Percentiles rank a stretch among this genome's conserved stretches.
phyloP scores from a whole-genome alignment of 1,140 invertebrate species.

The Achroia grisella region DNA sequence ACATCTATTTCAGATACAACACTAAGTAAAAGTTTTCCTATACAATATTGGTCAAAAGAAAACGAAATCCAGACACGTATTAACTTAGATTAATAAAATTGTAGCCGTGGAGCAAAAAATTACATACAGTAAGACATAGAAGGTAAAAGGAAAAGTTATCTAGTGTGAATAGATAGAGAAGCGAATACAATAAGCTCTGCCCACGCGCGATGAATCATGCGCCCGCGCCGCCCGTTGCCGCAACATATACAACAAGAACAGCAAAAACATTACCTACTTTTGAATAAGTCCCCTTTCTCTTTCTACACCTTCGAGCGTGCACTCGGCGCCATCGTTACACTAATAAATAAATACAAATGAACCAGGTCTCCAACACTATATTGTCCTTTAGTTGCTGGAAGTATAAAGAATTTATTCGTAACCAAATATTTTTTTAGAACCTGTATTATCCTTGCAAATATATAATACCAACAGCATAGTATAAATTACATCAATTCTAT shows the following conservation, averaged over 20 bases:
- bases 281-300: slow-evolving; percentile 72
- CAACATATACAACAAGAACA: slow-evolving; percentile 30
- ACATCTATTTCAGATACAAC: no score
- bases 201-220: slow-evolving; percentile 65
- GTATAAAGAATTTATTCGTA: no score
- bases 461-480: no score
- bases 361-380: slow-evolving; percentile 3
- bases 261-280: slow-evolving; percentile 73
- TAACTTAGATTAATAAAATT: slow-evolving; percentile 2
- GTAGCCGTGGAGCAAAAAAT: slow-evolving; percentile 6
- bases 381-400: no score
- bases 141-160: slow-evolving; percentile 45
- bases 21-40: no score
- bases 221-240: slow-evolving; percentile 31
- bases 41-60: slow-evolving; percentile 5
- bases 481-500: no score
- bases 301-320: slow-evolving; percentile 57
- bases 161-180: slow-evolving; percentile 43
- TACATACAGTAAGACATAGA: slow-evolving; percentile 25
- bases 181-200: slow-evolving; percentile 59
- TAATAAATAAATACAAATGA: slow-evolving; percentile 27
- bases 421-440: no score
- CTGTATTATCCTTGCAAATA: no score
- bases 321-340: slow-evolving; percentile 44
- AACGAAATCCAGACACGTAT: no score